These are phyloP conservation scores for Etheostoma perlongum DNA, from an alignment of 2,797 vertebrate species.

Conservation along the genomic window DNA sequence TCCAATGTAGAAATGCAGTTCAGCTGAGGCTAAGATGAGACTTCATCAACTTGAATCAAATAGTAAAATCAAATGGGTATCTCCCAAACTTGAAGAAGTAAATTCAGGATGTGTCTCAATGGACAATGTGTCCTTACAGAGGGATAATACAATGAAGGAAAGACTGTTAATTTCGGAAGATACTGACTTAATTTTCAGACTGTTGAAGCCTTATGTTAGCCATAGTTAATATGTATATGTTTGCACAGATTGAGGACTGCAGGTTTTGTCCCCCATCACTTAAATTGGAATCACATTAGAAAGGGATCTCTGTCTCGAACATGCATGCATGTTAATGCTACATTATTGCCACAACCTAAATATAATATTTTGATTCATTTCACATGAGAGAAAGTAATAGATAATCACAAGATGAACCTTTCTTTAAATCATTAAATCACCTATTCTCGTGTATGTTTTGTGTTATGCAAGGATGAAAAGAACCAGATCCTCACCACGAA, in stretches of 20 bases:
- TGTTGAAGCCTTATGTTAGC: background rate
- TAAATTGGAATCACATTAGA: background rate
- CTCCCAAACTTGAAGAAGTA: background rate
- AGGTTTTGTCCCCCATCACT: background rate
- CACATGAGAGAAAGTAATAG: background rate
- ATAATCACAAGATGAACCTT: background rate
- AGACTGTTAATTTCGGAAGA: background rate
- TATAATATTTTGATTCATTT: background rate
- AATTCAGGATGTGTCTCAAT: background rate
- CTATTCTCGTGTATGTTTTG: constrained; percentile 30
- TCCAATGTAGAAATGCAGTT: background rate
- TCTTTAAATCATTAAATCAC: constrained; percentile 9
- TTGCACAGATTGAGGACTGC: background rate
- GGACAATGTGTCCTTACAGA: background rate
- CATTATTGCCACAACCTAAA: background rate
- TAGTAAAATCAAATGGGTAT: background rate
- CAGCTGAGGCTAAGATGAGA: background rate
- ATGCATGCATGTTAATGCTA: background rate
- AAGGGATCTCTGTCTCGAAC: background rate
- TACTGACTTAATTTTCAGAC: background rate
- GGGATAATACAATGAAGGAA: background rate
- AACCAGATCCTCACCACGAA: constrained; percentile 88
- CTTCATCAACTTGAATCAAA: background rate
- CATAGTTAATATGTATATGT: background rate
- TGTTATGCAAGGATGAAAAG: constrained; percentile 85